Evolutionary conservation across 2,888 invertebrate species (phyloP), one percentile per base, ranked within the genome.

Genomic region (Ornithoptera alexandrae): DNA sequence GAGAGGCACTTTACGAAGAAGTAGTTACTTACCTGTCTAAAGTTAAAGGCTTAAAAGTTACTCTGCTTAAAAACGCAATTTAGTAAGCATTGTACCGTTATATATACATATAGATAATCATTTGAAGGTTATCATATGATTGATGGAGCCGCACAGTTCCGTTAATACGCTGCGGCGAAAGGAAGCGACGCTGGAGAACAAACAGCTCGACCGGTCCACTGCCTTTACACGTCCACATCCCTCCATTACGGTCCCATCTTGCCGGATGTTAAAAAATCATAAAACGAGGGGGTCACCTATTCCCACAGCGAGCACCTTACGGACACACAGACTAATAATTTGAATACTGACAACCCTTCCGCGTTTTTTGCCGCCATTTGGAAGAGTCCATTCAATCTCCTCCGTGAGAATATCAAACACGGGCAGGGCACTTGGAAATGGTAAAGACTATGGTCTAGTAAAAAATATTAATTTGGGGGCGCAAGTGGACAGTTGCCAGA

Each of bases 351-450:
- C 84, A 92, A 90, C 91, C 91, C 91, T 92, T 92, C 91, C 90
- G 89, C 80, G 84, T 88, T 91, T 91, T 90, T 89, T 82, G 74
- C 77, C 73, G 73, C 76, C 78, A 81, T 79, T 78, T 79, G 79
- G 79, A 76, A 77, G 74, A 77, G 88, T 87, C 88, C 87, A 88
- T 89, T 87, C 86, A 89, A 82, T 81, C 85, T 89, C 88, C 87
- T 88, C 89, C 91, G 91, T 92, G 91, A 90, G 91, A 92, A 92
- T 87, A 73, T 85, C 86, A 90, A 90, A 91, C 80, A 91, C 80
- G 82, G 81, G 81, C 85, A 86, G 82, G 81, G 81, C 85, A 86
- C 85, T 87, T 79, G 84, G 80, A 88, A 89, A 88, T 88, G 89
- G 74, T 74, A 74, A 78, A 76, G 78, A 78, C 77, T 76, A 78